phyloP scores from a whole-genome alignment of 2,797 vertebrate genomes.

The Lepidocolaptes lacrymiger region DNA sequence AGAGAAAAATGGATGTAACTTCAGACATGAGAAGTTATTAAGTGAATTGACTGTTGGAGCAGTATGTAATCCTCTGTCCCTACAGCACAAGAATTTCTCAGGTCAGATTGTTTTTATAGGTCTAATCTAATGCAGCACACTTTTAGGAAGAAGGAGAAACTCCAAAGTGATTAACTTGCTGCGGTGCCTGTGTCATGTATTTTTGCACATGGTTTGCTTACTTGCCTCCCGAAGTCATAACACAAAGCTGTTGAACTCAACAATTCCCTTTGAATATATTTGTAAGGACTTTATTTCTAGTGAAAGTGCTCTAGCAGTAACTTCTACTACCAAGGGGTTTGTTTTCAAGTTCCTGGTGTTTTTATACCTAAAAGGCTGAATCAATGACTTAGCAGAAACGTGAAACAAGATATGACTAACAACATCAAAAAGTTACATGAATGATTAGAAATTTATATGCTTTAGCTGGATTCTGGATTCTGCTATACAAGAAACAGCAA shows the following conservation, averaged over 20 bases:
- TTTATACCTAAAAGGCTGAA: not conserved
- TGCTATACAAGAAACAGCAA: not conserved
- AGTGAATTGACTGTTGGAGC: conserved; percentile 6
- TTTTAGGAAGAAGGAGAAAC: not conserved
- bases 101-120: conserved; percentile 11
- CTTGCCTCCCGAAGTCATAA: not conserved
- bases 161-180: not conserved
- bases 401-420: not conserved
- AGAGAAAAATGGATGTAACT: conserved; percentile 39
- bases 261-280: not conserved
- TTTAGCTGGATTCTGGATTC: not conserved
- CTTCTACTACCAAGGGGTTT: not conserved
- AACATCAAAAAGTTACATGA: not conserved
- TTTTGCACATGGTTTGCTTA: not conserved
- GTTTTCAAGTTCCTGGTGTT: not conserved
- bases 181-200: not conserved
- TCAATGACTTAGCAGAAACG: not conserved
- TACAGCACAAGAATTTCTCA: not conserved
- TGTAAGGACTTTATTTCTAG: not conserved
- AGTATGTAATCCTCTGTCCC: not conserved
- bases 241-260: not conserved
- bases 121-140: not conserved
- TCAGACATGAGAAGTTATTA: conserved; percentile 40
- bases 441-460: not conserved
- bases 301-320: not conserved